Conservation (phyloP, 35 echinoderm and acorn worm species). For the Lytechinus variegatus region DNA sequence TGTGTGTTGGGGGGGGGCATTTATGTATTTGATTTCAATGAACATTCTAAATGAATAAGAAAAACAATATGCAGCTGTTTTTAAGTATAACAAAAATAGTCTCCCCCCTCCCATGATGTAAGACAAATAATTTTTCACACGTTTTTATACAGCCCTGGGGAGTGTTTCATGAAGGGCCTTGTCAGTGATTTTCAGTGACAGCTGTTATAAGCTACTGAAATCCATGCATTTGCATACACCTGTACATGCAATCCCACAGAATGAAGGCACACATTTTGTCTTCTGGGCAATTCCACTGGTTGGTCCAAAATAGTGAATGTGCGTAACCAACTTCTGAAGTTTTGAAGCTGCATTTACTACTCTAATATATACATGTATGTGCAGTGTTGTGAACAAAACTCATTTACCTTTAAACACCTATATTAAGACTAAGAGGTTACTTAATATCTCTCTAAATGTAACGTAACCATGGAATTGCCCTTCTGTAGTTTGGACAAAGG, state of each 20-base stretch:
- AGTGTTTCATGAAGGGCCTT: too few relatives aligned
- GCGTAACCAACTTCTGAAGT: neutral
- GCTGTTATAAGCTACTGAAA: too few relatives aligned
- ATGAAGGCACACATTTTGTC: neutral
- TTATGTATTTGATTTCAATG: slow-evolving; percentile 6
- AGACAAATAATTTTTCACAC: neutral
- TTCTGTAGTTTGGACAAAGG: neutral
- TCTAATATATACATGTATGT: neutral
- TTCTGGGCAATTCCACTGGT: neutral
- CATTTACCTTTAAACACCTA: neutral
- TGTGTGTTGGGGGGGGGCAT: too few relatives aligned
- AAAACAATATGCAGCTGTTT: slow-evolving; percentile 22
- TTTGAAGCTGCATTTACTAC: neutral
- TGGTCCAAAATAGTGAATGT: neutral
- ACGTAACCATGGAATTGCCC: neutral
- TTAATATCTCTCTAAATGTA: neutral
- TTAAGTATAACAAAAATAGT: neutral
- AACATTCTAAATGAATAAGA: slow-evolving; percentile 18
- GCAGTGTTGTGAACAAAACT: neutral
- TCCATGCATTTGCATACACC: neutral
- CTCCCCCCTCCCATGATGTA: neutral
- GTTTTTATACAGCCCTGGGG: too few relatives aligned
- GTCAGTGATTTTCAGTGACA: too few relatives aligned
- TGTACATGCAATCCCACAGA: neutral
- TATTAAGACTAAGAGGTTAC: neutral